Evolutionary conservation across 35 echinoderm and acorn worm species (phyloP), one percentile per base, ranked within the genome.

Genomic region (Ptychodera flava): DNA sequence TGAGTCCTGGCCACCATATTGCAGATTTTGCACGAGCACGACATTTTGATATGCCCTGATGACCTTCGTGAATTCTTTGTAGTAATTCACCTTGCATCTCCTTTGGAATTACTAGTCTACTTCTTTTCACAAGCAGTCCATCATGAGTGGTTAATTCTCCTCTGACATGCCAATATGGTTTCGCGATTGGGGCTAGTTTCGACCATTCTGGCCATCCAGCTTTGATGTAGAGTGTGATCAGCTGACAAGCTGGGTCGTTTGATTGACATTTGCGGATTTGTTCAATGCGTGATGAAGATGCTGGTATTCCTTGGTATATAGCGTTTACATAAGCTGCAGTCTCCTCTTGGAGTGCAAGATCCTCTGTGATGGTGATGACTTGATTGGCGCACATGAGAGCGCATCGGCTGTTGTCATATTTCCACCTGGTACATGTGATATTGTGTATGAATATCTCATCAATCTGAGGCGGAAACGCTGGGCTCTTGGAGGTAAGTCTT

Each of bases 121-220:
- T 15, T 22, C 80, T 45, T 32, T 38, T 83, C 36, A 89, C 33
- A 15, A 89, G 38, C 1, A 89, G 14, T 0, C 32, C 31, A 33
- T 89, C 53, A 33, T 89, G 80, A 75, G 88, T 31, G 37, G 85
- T 83, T 78, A 88, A 53, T 77, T 92, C 91, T 1, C 88, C 86
- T 32, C 86, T 35, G 0, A 83, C 37, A 38, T 80, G 38, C 79
- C 38, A 92, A 76, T 82, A 91, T 31, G 78, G 79, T 22, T 83
- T 86, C 0, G 80, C 45, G 0, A 83, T 80, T 35, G 33, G 0
- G 0, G 90, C 80, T 16, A 78, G 82, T 79, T 91, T 28, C 16
- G 86, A 53, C 12, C 83, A 0, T 78, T 82, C 79, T 37, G 90
- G 85, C 85, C 85, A 91, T 0, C 79, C 90, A 38, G 77, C 85